Evolutionary conservation across 1,140 invertebrate species (phyloP), one percentile per base, ranked within the genome.

Genomic region (Macrobrachium rosenbergii): DNA sequence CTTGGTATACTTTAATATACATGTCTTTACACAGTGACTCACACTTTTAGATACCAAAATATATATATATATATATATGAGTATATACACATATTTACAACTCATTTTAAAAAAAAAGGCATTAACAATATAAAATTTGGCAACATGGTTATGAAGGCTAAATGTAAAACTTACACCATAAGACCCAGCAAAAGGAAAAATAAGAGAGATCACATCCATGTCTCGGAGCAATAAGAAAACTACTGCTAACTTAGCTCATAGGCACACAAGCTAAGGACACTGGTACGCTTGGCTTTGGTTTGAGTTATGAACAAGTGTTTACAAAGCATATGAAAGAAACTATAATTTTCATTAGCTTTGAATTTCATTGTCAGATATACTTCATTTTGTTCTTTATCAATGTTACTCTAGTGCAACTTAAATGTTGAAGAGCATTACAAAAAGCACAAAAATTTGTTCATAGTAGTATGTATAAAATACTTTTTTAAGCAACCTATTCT

Each of bases 181-280:
- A 58, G 58, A 52, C 58, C 45, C 52, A 60, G 7, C 45, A 81
- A 81, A 64, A 67, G 79, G 79, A 81, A 81, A 81, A 64, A 81
- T 67, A 81, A 63, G 63, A 63, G 63, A 37, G 43, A 77, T 58
- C 59, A 45, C 52, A 77, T 77, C 63, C 19, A 75, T 75, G 72
- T 52, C 67, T 62, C 59, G 17, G 82, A 83, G 28, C 67, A 62
- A 75, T 59, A 82, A 67, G 23, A 82, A 21, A 52, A 52, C 72
- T 76, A 45, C 67, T 63, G 69, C 79, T 75, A 73, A 73, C 77
- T 80, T 80, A 87, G 85, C 69, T 81, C 85, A 80, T 79, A 87
- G 85, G 85, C 85, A 87, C 84, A 81, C 19, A 87, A 73, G 85
- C 78, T 87, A 87, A 87, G 85, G 83, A 81, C 85, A 87, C 85